phyloP scores from a whole-genome alignment of 2,888 invertebrate species.

The Brachyopa scutellaris region DNA sequence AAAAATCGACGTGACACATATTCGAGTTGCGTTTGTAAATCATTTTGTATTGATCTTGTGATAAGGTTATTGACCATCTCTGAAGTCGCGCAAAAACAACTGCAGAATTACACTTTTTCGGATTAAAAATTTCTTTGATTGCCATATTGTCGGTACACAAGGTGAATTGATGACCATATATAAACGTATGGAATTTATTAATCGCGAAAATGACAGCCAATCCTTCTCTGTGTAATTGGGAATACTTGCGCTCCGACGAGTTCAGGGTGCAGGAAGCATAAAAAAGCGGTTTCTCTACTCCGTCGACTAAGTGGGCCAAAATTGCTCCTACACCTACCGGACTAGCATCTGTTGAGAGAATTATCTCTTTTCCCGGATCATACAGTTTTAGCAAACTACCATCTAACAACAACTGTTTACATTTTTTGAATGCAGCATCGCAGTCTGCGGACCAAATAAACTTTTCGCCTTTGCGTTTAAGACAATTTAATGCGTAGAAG shows the following conservation, averaged over 20 bases:
- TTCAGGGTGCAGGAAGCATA: neutral
- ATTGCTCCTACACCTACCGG: neutral
- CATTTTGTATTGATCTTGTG: neutral
- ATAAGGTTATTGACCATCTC: neutral
- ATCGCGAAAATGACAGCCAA: too few relatives aligned
- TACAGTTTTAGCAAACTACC: too few relatives aligned
- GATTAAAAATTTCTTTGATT: neutral
- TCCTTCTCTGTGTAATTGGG: too few relatives aligned
- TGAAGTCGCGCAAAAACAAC: neutral
- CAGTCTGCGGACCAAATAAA: too few relatives aligned
- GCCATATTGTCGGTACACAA: neutral
- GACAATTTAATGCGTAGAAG: too few relatives aligned
- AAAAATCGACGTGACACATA: neutral
- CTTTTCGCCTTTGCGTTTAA: too few relatives aligned
- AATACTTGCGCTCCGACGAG: neutral
- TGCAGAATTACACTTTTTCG: neutral
- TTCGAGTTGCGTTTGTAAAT: neutral
- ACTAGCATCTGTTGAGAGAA: neutral
- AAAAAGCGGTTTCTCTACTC: neutral
- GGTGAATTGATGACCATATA: neutral
- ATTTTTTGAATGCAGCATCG: too few relatives aligned
- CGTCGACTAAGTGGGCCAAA: neutral
- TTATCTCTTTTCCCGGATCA: too few relatives aligned
- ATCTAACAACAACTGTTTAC: too few relatives aligned
- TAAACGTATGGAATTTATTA: neutral